Evolutionary conservation across 92 coral and sea anemone species (phyloP).

Genomic region (Umimayanthus kanabou): DNA sequence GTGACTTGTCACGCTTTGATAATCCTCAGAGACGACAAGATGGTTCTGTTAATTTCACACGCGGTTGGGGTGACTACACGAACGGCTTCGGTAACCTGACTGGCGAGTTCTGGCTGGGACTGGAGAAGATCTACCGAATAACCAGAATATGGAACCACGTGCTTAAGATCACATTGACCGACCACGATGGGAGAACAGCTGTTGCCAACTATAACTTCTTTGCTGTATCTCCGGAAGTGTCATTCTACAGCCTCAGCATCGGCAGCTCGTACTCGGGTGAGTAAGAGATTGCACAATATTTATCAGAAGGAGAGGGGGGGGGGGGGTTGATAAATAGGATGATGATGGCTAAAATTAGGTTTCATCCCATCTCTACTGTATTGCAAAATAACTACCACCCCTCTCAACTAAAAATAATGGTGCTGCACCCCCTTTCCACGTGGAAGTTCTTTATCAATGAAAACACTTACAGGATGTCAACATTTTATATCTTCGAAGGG

Average conservation of each 20-base stretch:
- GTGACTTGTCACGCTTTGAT: background rate
- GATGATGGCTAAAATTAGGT: too few species aligned
- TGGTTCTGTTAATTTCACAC: slow-evolving; percentile 38
- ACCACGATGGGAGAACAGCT: background rate
- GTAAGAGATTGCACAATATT: background rate
- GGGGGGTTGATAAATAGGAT: too few species aligned
- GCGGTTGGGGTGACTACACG: slow-evolving; percentile 34
- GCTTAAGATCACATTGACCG: slow-evolving; percentile 6
- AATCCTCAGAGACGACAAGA: slow-evolving; percentile 22
- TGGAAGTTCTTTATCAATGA: too few species aligned
- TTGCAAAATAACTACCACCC: too few species aligned
- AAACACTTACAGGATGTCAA: too few species aligned
- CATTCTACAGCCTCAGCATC: slow-evolving; percentile 27
- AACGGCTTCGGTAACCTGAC: slow-evolving; percentile 36
- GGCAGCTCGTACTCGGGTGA: slow-evolving; percentile 1
- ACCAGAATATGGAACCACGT: background rate
- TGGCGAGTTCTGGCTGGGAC: slow-evolving; percentile 39
- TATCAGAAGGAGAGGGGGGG: too few species aligned
- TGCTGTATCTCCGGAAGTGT: slow-evolving; percentile 1
- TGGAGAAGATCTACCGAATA: slow-evolving; percentile 29
- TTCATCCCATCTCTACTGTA: too few species aligned
- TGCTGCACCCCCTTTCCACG: too few species aligned
- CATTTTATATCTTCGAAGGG: too few species aligned
- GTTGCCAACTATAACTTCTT: slow-evolving; percentile 22
- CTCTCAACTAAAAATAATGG: too few species aligned